These are phyloP conservation scores for Oostethus manadensis DNA, from an alignment of 2,113 vertebrate species.

Conservation along the genomic window DNA sequence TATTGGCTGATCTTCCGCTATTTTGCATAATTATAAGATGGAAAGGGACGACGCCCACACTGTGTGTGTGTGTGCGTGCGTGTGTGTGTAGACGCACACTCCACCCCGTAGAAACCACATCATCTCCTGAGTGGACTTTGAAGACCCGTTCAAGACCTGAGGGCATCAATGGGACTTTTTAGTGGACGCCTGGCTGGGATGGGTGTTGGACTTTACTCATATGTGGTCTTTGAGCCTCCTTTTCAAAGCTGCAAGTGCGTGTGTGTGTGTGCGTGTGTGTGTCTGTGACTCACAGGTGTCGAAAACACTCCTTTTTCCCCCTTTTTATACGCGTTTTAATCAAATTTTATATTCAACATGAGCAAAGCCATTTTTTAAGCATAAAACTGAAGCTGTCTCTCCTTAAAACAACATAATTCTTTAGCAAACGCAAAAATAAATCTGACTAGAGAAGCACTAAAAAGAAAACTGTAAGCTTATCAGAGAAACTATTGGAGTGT, in stretches of 20 bases:
- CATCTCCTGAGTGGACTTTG: constrained; percentile 34
- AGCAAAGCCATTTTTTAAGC: too few relatives aligned
- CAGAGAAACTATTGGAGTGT: too few relatives aligned
- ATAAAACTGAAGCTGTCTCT: too few relatives aligned
- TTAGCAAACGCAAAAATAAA: too few relatives aligned
- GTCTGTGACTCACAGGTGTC: constrained; percentile 42
- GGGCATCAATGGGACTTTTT: constrained; percentile 63
- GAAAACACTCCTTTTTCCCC: not conserved
- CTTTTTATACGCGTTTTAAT: too few relatives aligned
- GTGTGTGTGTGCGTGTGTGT: constrained; percentile 36
- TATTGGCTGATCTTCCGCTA: constrained; percentile 33
- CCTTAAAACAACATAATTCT: too few relatives aligned
- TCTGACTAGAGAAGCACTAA: too few relatives aligned
- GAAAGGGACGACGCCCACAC: not conserved
- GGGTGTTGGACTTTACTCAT: constrained; percentile 54
- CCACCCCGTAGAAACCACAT: too few relatives aligned
- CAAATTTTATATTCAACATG: too few relatives aligned
- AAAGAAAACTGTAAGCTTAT: too few relatives aligned
- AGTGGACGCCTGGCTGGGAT: constrained; percentile 59
- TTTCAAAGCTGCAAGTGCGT: constrained; percentile 57
- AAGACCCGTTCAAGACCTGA: constrained; percentile 13
- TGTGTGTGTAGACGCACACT: not conserved
- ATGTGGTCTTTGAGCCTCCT: constrained; percentile 65
- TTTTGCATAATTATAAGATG: constrained; percentile 38
- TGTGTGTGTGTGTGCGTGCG: not conserved